Evolutionary conservation across 1,140 invertebrate genomes (phyloP).

Genomic region (Lepidurus arcticus): DNA sequence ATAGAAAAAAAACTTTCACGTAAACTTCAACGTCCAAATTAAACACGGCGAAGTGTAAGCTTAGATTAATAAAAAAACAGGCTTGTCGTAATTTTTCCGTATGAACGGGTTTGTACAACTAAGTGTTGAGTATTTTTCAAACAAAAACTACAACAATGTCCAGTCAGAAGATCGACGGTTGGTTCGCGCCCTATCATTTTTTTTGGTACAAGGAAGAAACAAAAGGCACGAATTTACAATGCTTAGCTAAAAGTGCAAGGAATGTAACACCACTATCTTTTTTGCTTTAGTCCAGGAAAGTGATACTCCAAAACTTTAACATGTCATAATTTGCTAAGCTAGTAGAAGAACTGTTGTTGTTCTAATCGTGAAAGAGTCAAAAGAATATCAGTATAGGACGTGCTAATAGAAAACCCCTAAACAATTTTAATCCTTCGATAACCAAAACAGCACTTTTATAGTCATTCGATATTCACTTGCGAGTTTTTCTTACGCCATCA

Average conservation of each 20-base stretch:
- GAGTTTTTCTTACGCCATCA: background rate
- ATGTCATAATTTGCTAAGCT: background rate
- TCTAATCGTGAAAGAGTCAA: background rate
- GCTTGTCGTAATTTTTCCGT: background rate
- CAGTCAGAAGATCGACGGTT: background rate
- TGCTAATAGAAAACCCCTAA: no score
- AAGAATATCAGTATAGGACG: background rate
- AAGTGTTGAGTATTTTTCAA: slow-evolving; percentile 11
- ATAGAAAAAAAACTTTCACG: background rate
- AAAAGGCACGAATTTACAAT: background rate
- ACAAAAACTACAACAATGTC: background rate
- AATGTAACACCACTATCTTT: background rate
- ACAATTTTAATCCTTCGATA: background rate
- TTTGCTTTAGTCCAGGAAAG: background rate
- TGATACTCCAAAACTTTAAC: background rate
- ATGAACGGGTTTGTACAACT: slow-evolving; percentile 8
- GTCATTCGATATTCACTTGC: background rate
- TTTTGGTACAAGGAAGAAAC: background rate
- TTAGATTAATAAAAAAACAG: background rate
- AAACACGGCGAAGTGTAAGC: background rate
- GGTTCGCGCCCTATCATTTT: background rate
- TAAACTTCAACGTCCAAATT: background rate
- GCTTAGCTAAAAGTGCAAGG: background rate
- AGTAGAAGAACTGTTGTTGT: background rate
- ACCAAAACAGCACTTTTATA: background rate